A percentile compares a stretch with the other conserved stretches of the same genome.
These are phyloP conservation scores for Cantharis rufa DNA, from an alignment of 2,888 invertebrate genomes.

Conservation along the genomic window DNA sequence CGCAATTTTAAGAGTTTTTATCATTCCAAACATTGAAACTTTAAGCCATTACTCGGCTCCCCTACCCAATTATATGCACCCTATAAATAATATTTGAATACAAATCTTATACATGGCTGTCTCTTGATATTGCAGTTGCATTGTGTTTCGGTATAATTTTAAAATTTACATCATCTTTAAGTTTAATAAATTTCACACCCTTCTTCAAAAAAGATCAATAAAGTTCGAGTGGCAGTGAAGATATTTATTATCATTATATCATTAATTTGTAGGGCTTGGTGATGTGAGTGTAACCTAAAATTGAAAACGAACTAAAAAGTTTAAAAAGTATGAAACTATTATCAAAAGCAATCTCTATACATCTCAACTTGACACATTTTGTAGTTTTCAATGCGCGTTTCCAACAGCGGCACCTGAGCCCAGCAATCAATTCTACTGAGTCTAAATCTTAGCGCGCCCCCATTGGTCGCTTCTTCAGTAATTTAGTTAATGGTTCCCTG, in stretches of 20 bases:
- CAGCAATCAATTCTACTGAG: constrained; percentile 53
- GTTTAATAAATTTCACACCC: neutral
- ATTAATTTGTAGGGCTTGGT: neutral
- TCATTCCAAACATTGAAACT: neutral
- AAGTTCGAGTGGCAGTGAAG: neutral
- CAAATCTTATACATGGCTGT: neutral
- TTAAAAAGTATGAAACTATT: constrained; percentile 26
- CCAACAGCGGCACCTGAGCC: constrained; percentile 52
- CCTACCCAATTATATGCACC: neutral
- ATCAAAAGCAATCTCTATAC: constrained; percentile 34
- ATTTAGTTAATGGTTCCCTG: constrained; percentile 58
- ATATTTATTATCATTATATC: neutral
- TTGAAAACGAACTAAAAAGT: constrained; percentile 24
- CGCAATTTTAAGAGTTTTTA: neutral
- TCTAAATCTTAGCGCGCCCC: constrained; percentile 52
- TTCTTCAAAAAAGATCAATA: neutral
- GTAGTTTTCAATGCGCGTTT: constrained; percentile 38
- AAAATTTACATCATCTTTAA: neutral
- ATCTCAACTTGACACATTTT: constrained; percentile 37
- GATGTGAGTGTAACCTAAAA: neutral
- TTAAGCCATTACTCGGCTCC: neutral
- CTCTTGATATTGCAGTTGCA: neutral
- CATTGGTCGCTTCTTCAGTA: constrained; percentile 55
- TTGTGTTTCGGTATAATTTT: neutral
- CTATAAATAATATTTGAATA: constrained; percentile 3